Evolutionary conservation across 1,140 invertebrate species (phyloP), one percentile per base, ranked within the genome.

Genomic region (Hyposmocoma kahamanoa): DNA sequence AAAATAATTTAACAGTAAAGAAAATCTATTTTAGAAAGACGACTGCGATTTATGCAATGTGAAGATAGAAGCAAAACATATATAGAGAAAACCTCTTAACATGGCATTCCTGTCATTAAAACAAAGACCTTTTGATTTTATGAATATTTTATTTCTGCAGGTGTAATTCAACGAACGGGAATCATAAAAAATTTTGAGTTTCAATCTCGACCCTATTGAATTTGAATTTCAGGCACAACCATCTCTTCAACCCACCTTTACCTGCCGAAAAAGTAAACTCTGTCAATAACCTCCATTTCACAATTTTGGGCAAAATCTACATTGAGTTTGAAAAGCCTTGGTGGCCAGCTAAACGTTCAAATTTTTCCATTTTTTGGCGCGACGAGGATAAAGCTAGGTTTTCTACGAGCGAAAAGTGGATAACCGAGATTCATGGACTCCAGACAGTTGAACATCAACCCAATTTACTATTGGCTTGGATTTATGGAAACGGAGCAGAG

Each of bases 301-400:
- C 92, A 26, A 90, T 90, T 1, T 88, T 95, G 0, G 90, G 94
- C 63, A 95, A 95, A 80, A 90, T 97, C 42, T 95, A 92, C 58
- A 62, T 94, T 15, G 88, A 92, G 67, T 94, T 92, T 57, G 65
- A 87, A 1, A 67, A 84, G 32, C 84, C 84, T 19, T 94, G 92
- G 87, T 91, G 92, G 89, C 87, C 89, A 1, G 62, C 87, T 28
- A 71, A 82, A 18, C 70, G 61, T 1, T 76, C 67, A 34, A 84
- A 73, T 38, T 90, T 88, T 62, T 79, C 70, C 24, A 78, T 91
- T 11, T 53, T 91, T n/a, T 92, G 91, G 90, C 77, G 64, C 1
- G 80, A 89, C 11, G 70, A 87, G 47, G 88, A 91, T 50, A 87
- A 87, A 43, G 72, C 59, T 0, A 67, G 78, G 38, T 78, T 85